Evolutionary conservation across 2,888 invertebrate genomes (phyloP).

Genomic region (Heliconius ethilla): DNA sequence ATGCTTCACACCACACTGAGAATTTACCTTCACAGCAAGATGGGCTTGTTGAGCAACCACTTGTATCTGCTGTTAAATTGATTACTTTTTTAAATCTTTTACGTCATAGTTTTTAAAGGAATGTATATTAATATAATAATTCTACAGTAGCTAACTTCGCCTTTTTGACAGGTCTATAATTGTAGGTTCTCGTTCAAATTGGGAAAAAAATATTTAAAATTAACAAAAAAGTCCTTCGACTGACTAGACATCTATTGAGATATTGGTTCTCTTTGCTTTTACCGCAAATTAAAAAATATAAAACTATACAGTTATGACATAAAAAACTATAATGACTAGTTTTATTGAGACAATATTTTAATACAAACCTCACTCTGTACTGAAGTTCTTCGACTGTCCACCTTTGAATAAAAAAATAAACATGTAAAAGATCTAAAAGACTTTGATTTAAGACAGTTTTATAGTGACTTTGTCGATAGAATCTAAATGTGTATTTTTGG

Average conservation of each 20-base stretch:
- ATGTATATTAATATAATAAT: no score
- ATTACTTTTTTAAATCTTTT: conserved; percentile 34
- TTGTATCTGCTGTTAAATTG: conserved; percentile 64
- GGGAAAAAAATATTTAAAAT: background rate
- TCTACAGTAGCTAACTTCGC: no score
- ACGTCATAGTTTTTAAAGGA: no score
- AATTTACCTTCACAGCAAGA: conserved; percentile 71
- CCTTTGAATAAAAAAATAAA: conserved; percentile 10
- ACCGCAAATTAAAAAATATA: background rate
- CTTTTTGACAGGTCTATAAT: no score
- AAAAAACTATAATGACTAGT: background rate
- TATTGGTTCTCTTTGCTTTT: background rate
- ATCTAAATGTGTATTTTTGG: background rate
- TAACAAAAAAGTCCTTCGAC: background rate
- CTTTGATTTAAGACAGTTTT: background rate
- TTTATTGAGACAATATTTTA: background rate
- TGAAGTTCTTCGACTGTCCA: conserved; percentile 31
- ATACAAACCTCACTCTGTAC: conserved; percentile 31
- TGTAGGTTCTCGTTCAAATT: background rate
- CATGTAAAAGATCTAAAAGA: background rate
- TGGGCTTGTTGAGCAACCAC: conserved; percentile 61
- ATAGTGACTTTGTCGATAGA: no score
- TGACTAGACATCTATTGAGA: background rate
- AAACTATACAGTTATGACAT: background rate
- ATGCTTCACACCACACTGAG: conserved; percentile 20